Evolutionary conservation across 1,140 invertebrate species (phyloP).

Genomic region (Drosophila yakuba): DNA sequence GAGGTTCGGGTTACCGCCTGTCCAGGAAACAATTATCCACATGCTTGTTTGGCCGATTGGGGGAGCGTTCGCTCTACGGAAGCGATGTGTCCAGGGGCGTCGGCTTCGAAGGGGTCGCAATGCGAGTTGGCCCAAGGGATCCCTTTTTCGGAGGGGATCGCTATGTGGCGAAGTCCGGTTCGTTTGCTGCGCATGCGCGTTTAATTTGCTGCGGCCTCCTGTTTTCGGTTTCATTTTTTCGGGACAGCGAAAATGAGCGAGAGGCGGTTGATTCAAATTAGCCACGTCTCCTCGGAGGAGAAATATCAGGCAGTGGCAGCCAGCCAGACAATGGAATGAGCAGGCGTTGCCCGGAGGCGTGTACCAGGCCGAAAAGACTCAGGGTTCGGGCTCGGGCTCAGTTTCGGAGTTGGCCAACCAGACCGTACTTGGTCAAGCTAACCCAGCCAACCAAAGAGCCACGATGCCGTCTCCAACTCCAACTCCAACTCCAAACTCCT

Average conservation of each 20-base stretch:
- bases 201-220: conserved; percentile 68
- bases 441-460: conserved; percentile 62
- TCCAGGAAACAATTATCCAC: conserved; percentile 82
- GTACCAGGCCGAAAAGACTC: conserved; percentile 65
- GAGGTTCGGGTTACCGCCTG: conserved; percentile 65
- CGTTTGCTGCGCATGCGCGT: conserved; percentile 70
- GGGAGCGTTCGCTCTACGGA: conserved; percentile 62
- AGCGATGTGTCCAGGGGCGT: conserved; percentile 56
- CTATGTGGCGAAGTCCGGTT: conserved; percentile 5
- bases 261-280: conserved; percentile 82
- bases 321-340: conserved; percentile 77
- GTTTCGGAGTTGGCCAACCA: conserved; percentile 34
- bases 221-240: conserved; percentile 77
- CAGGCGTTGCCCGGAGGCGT: conserved; percentile 78
- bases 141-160: not conserved
- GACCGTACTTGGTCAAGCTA: conserved; percentile 27
- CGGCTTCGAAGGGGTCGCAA: conserved; percentile 1
- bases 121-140: conserved; percentile 59
- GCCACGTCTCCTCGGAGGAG: conserved; percentile 73
- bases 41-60: conserved; percentile 61
- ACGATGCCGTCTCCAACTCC: conserved; percentile 41
- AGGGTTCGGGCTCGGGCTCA: conserved; percentile 5
- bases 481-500: conserved; percentile 23
- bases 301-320: conserved; percentile 64
- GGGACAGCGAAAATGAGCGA: conserved; percentile 81